These are phyloP conservation scores for Apamea crenata DNA, from an alignment of 2,888 invertebrate species.

Conservation along the genomic window DNA sequence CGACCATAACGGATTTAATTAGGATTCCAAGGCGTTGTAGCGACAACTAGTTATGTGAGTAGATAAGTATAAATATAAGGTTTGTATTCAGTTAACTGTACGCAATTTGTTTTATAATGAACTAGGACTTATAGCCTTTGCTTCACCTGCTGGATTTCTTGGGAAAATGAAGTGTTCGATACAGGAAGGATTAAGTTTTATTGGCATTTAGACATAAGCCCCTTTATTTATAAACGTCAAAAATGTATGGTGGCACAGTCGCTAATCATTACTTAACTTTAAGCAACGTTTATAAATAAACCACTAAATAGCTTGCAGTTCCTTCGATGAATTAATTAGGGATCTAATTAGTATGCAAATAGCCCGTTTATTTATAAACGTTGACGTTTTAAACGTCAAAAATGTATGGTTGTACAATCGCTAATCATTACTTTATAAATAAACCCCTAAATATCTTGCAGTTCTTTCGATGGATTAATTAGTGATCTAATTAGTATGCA, in stretches of 20 bases:
- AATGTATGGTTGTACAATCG: not conserved
- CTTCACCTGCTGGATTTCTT: constrained; percentile 25
- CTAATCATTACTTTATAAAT: not conserved
- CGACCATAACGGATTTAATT: constrained; percentile 45
- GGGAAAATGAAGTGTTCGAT: constrained; percentile 1
- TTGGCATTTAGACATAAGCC: not conserved
- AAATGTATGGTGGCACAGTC: not conserved
- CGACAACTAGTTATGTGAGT: constrained; percentile 30
- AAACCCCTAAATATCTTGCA: not conserved
- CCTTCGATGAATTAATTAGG: constrained; percentile 1
- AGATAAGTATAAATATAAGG: constrained; percentile 29
- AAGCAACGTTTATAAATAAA: not conserved
- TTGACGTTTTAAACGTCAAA: not conserved
- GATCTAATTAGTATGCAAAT: not conserved
- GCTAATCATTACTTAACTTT: not conserved
- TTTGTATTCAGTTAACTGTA: constrained; percentile 46
- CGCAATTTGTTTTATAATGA: constrained; percentile 52
- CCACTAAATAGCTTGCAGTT: not conserved
- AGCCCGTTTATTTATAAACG: no score
- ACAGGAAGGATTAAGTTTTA: constrained; percentile 1
- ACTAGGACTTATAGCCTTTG: constrained; percentile 28
- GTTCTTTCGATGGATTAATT: constrained; percentile 8
- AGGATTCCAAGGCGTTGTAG: constrained; percentile 36
- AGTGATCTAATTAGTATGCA: not conserved
- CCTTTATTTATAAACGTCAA: not conserved